Evolutionary conservation across 2,888 invertebrate genomes (phyloP), one percentile per base, ranked within the genome.

Genomic region (Anoncus sp.): DNA sequence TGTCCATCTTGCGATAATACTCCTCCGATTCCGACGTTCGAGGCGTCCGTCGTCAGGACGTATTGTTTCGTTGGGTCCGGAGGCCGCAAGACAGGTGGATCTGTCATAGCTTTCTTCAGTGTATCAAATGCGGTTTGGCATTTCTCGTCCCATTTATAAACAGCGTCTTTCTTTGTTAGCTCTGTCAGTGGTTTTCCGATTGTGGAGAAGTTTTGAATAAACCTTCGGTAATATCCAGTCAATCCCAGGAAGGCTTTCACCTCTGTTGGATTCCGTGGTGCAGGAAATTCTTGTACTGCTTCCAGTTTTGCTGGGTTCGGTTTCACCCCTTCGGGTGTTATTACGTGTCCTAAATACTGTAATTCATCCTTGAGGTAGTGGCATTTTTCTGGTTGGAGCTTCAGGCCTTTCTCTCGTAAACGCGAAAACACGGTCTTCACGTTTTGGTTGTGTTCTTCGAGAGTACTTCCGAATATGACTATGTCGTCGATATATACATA

Each of bases 191-290:
- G 67, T 55, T 57, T 62, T 2, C 67, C 31, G 3, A 79, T 77
- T 43, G 71, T 74, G 10, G 78, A 71, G 60, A 77, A 84, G 43
- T 82, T 53, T 35, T 70, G 10, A 22, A 84, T 80, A 63, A 82
- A 84, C 49, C 71, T 67, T 63, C 82, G 24, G 49, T 84, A 84
- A 59, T 84, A 84, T 5, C 83, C 81, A 31, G 78, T 65, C 27
- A 83, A 53, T 22, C 77, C 81, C 35, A 85, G 51, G 43, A 84
- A 84, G 31, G 70, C 59, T 69, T 83, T 79, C 7, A 85, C 77
- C 53, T 82, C 72, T 40, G 80, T 82, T 4, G 63, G 35, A 24
- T 77, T 78, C 74, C 75, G 79, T 53, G 82, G 81, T n/a, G 67
- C 74, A 22, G 79, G 77, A 51, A 79, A 84, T 22, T 83, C 71